Evolutionary conservation across 2,888 invertebrate species (phyloP), one percentile per base, ranked within the genome.

Genomic region (Mythimna lalbum): DNA sequence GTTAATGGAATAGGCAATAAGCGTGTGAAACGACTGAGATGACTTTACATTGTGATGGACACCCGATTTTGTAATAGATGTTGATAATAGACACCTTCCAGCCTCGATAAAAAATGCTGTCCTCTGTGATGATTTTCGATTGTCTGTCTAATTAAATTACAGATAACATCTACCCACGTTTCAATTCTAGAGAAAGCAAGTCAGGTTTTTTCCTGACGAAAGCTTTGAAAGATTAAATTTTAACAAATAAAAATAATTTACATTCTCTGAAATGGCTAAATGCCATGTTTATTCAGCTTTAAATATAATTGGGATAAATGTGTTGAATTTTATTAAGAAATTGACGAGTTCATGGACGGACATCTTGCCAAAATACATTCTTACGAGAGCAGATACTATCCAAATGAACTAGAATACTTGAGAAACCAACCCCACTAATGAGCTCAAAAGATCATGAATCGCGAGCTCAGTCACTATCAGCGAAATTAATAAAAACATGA

Each of bases 1-100:
- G 92, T 95, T 95, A 95, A 95, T 95, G 94, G 94, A 93, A 95
- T 93, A 93, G 91, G 89, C 92, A 92, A 94, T 92, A 91, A 89
- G 89, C 94, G 94, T 95, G 95, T 94, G 94, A 95, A 94, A 88
- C 89, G 89, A 78, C 82, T 52, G 59, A 80, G 88, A 91, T 91
- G 90, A 87, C 89, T 91, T 86, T 88, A 87, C 87, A 87, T 88
- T 88, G 87, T 88, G 86, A 70, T 77, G 65, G 82, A 82, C 80
- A 76, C 71, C 69, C 70, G 71, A 82, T 80, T 79, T 79, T 77
- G 81, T 81, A 80, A 78, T 78, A 66, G 81, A 74, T 81, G 76
- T 82, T 69, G 65, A 81, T 83, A 75, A 80, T 84, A 72, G 80
- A 83, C 81, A 69, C 71, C 78, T 80, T 79, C 69, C 63, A 63